A percentile compares a stretch with the other conserved stretches of the same genome.
These are phyloP conservation scores for Drosophila bifasciata DNA, from an alignment of 1,140 invertebrate genomes.

Conservation along the genomic window DNA sequence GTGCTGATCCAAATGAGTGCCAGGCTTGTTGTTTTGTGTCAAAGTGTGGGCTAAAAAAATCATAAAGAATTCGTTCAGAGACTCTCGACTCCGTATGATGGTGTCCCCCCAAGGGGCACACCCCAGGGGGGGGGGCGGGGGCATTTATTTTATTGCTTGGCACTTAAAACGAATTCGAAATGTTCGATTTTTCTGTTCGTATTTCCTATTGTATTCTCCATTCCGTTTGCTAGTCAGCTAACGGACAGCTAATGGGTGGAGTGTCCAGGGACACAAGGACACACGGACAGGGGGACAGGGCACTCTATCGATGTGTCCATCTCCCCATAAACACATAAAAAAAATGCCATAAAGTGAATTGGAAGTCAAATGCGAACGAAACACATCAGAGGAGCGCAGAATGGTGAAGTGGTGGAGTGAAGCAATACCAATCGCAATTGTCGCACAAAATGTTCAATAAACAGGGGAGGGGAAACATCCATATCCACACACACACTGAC, in stretches of 20 bases:
- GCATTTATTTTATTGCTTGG: constrained; percentile 77
- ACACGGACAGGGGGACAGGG: no score
- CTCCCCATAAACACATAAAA: constrained; percentile 73
- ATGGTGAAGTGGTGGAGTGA: no score
- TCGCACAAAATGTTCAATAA: constrained; percentile 71
- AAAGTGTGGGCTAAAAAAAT: no score
- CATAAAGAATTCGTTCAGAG: no score
- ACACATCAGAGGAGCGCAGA: neutral
- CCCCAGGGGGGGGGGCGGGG: no score
- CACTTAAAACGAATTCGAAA: constrained; percentile 77
- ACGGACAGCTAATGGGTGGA: constrained; percentile 23
- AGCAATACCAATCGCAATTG: constrained; percentile 44
- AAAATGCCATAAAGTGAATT: constrained; percentile 79
- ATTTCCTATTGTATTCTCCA: constrained; percentile 7
- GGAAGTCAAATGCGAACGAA: constrained; percentile 72
- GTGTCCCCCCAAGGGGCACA: no score
- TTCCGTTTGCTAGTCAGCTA: constrained; percentile 16
- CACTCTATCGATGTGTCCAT: constrained; percentile 64
- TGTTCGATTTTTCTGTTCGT: no score
- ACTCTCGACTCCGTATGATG: no score
- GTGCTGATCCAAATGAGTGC: no score
- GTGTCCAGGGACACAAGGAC: neutral
- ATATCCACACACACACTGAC: neutral
- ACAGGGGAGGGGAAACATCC: constrained; percentile 35
- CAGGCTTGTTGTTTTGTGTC: no score